Percentiles rank a stretch among this genome's conserved stretches.
These are phyloP conservation scores for Porites lutea DNA, from an alignment of 64 coral and sea anemone genomes.

Conservation along the genomic window DNA sequence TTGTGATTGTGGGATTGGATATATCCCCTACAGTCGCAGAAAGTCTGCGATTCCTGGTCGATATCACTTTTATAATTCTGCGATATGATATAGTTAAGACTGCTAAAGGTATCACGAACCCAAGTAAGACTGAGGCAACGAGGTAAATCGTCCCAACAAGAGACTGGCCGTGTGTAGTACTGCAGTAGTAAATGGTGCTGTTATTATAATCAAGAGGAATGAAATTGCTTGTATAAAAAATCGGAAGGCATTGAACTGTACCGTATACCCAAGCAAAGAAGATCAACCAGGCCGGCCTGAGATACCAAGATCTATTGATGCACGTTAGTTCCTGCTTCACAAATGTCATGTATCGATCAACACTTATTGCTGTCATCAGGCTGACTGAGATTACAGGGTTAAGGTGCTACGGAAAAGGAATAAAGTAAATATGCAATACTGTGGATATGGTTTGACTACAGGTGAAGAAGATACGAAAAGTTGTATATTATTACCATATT, in stretches of 20 bases:
- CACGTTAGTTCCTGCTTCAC: not conserved
- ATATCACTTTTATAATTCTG: not conserved
- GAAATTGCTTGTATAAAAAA: not conserved
- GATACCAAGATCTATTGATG: not conserved
- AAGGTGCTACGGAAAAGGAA: not conserved
- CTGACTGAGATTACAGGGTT: not conserved
- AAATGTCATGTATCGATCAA: conserved; percentile 1
- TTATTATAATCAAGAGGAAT: not conserved
- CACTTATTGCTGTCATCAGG: conserved; percentile 3
- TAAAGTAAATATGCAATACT: no score
- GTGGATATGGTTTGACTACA: no score
- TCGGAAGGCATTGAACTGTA: not conserved
- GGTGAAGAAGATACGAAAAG: no score
- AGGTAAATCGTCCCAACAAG: not conserved
- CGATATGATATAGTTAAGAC: not conserved
- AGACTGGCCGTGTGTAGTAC: not conserved
- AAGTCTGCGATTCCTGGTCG: not conserved
- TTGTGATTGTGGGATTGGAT: not conserved
- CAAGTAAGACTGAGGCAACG: not conserved
- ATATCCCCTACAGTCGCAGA: not conserved
- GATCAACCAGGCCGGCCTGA: not conserved
- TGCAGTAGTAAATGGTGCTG: not conserved
- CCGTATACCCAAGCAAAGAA: conserved; percentile 18
- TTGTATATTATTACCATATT: no score
- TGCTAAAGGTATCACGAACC: not conserved